A percentile compares a stretch with the other conserved stretches of the same genome.
Conservation (phyloP, 2,113 vertebrate species). For the Balaenoptera acutorostrata region DNA sequence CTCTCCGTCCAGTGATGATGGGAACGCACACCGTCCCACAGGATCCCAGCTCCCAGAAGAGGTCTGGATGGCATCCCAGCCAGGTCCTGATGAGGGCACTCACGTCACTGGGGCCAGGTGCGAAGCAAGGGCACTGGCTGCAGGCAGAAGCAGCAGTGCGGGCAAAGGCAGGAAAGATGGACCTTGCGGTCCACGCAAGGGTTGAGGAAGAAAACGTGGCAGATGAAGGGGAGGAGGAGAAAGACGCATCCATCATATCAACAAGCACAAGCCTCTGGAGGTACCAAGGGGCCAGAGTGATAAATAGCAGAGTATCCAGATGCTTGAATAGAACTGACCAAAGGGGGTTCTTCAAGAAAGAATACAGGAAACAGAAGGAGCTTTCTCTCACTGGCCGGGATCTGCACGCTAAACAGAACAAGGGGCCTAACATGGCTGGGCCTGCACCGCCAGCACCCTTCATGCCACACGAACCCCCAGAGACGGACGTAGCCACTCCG, state of each 20-base stretch:
- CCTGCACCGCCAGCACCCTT: not conserved
- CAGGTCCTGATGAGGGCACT: accelerated
- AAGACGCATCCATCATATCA: accelerated
- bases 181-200: accelerated
- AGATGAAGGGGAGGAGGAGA: not conserved
- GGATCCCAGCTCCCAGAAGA: not conserved
- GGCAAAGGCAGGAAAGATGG: not conserved
- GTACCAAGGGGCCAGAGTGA: not conserved
- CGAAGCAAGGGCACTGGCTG: not conserved
- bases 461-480: not conserved
- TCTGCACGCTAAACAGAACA: not conserved
- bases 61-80: not conserved
- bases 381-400: not conserved
- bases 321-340: not conserved
- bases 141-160: not conserved
- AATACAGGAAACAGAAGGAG: not conserved
- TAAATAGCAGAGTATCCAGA: not conserved
- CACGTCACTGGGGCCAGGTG: accelerated
- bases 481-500: accelerated
- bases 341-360: not conserved
- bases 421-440: accelerated
- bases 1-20: not conserved
- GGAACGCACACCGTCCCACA: not conserved
- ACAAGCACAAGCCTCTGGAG: too few relatives aligned
- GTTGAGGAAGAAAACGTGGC: not conserved